Evolutionary conservation across 2,113 vertebrate species (phyloP), one percentile per base, ranked within the genome.

Genomic region (Cyprinus carpio): DNA sequence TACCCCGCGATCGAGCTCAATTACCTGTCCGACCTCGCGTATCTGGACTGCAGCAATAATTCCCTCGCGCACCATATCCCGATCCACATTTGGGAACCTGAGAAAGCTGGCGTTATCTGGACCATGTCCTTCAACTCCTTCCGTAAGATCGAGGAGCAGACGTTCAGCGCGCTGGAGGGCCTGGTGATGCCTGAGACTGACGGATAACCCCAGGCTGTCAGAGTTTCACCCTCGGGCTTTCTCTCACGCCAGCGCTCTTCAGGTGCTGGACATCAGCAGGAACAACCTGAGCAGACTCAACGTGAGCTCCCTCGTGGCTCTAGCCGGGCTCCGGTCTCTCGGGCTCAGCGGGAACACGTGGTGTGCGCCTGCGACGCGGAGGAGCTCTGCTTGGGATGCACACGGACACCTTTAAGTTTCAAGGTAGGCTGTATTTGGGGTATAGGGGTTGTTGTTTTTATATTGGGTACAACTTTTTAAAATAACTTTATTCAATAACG

Each of bases 61-160:
- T 91, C 94, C 67, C 86, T 99, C 51, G 93, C 90, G 0, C 92
- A 96, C 83, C n/a, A 92, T 97, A 51, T 94, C 96, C 58, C 96
- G 97, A 87, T 96, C 96, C 82, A 95, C 96, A 9, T 97, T 98
- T 86, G 91, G 95, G 71, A 96, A 96, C 0, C 89, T 97, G 54
- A 92, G 94, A 84, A 96, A 90, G 89, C 95, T 99, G 46, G 93
- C 96, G 85, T 98, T n/a, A 98, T 90, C 92, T 99, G 88, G 97
- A 98, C 88, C 95, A n/a, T 98, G 81, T 98, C 96, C 84, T 96
- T 95, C 92, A 99, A 98, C 93, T 95, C 92, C 64, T 89, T 99
- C 46, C 92, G 89, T 5, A 93, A 90, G 23, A 91, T 98, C 83
- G 96, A 96, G 54, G 95, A 95, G 75, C 89, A 91, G 89, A 96